Conservation (phyloP, 2,888 invertebrate species). For the Lochmaea crataegi region DNA sequence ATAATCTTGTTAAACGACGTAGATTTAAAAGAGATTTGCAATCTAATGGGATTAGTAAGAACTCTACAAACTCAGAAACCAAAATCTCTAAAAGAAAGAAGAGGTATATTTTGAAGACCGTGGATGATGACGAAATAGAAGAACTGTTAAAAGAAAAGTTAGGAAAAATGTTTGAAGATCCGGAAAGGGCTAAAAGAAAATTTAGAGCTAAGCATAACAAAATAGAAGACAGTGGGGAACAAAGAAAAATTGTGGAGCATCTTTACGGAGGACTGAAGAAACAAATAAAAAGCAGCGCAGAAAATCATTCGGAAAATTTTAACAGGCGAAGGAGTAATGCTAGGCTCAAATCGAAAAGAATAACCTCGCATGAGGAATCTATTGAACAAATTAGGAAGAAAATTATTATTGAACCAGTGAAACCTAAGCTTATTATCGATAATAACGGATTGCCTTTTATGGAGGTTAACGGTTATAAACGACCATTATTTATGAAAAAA, state of each 20-base stretch:
- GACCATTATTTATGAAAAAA: constrained; percentile 50
- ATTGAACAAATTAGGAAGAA: constrained; percentile 43
- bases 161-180: constrained; percentile 40
- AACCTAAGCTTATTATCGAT: constrained; percentile 57
- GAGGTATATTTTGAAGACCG: constrained; percentile 57
- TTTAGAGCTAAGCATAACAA: constrained; percentile 17
- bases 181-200: constrained; percentile 26
- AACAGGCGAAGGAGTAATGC: constrained; percentile 9
- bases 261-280: constrained; percentile 9
- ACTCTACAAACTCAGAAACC: constrained; percentile 35
- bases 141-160: constrained; percentile 57
- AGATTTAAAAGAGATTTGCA: constrained; percentile 39
- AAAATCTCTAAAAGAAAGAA: constrained; percentile 48
- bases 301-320: background rate
- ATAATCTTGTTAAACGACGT: constrained; percentile 34
- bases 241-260: constrained; percentile 12
- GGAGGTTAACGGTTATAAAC: constrained; percentile 57
- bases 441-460: constrained; percentile 57
- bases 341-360: constrained; percentile 1
- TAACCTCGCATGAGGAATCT: constrained; percentile 31
- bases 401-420: constrained; percentile 54
- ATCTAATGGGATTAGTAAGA: constrained; percentile 8
- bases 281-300: background rate
- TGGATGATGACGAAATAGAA: constrained; percentile 58
- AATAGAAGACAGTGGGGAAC: constrained; percentile 13